Conservation (phyloP, 1,140 invertebrate genomes). For the Calephelis nemesis region DNA sequence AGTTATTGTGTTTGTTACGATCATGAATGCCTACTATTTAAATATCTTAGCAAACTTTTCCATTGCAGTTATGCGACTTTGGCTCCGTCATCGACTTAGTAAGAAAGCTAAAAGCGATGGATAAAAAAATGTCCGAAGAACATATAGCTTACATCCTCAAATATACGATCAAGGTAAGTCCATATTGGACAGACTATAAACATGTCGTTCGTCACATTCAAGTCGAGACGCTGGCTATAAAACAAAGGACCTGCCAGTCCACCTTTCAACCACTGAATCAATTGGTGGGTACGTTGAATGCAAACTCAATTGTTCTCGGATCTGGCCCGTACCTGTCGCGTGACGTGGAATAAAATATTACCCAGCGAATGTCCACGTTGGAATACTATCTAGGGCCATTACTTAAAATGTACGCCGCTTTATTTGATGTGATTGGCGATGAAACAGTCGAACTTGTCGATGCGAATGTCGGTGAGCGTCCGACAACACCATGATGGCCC, state of each 20-base stretch:
- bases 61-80: conserved; percentile 88
- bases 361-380: conserved; percentile 65
- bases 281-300: conserved; percentile 76
- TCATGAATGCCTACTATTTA: too few relatives aligned
- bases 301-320: conserved; percentile 77
- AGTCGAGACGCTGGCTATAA: conserved; percentile 68
- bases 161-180: conserved; percentile 89
- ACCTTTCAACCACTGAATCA: conserved; percentile 76
- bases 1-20: too few relatives aligned
- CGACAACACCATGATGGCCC: conserved; percentile 75
- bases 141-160: conserved; percentile 93
- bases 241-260: conserved; percentile 76
- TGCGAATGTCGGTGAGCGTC: conserved; percentile 69
- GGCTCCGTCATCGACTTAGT: conserved; percentile 90
- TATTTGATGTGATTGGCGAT: conserved; percentile 77
- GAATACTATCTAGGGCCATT: conserved; percentile 77
- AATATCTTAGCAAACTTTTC: not conserved
- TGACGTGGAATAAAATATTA: conserved; percentile 74
- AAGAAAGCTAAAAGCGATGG: conserved; percentile 82
- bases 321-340: conserved; percentile 57
- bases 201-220: conserved; percentile 75
- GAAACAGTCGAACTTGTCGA: conserved; percentile 75
- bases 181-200: conserved; percentile 76
- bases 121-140: conserved; percentile 89
- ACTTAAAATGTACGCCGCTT: conserved; percentile 76